Conservation (phyloP, 2,113 vertebrate species). For the Triplophysa siluroides region DNA sequence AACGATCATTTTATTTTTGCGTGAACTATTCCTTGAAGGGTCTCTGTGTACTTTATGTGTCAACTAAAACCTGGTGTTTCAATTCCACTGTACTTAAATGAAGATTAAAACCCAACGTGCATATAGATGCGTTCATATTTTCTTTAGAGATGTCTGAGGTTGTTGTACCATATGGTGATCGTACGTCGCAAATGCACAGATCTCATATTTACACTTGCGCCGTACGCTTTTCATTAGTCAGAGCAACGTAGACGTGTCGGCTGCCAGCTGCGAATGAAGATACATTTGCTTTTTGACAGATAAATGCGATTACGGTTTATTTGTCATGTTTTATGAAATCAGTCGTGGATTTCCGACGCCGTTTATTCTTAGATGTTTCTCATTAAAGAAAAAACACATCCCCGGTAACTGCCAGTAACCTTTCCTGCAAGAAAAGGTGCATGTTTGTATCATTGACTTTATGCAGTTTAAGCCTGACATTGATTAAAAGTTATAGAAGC, state of each 20-base stretch:
- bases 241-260: not conserved
- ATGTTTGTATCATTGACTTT: not conserved
- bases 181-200: not conserved
- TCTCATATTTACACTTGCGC: not conserved
- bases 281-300: slow-evolving; percentile 23
- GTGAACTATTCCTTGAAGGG: no score
- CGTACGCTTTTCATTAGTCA: slow-evolving; percentile 5
- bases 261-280: slow-evolving; percentile 26
- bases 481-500: slow-evolving; percentile 22
- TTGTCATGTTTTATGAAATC: slow-evolving; percentile 38
- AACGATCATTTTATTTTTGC: no score
- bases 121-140: not conserved
- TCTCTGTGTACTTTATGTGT: not conserved
- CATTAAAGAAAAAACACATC: slow-evolving; percentile 38
- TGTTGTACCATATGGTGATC: not conserved
- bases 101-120: not conserved
- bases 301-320: slow-evolving; percentile 24
- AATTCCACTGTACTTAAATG: not conserved
- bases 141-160: not conserved
- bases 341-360: not conserved
- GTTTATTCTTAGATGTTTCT: slow-evolving; percentile 21
- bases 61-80: not conserved
- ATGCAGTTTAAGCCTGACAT: not conserved
- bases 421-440: not conserved
- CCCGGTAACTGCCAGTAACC: not conserved